Evolutionary conservation across 1,140 invertebrate genomes (phyloP), one percentile per base, ranked within the genome.

Genomic region (Dendrolimus punctatus): DNA sequence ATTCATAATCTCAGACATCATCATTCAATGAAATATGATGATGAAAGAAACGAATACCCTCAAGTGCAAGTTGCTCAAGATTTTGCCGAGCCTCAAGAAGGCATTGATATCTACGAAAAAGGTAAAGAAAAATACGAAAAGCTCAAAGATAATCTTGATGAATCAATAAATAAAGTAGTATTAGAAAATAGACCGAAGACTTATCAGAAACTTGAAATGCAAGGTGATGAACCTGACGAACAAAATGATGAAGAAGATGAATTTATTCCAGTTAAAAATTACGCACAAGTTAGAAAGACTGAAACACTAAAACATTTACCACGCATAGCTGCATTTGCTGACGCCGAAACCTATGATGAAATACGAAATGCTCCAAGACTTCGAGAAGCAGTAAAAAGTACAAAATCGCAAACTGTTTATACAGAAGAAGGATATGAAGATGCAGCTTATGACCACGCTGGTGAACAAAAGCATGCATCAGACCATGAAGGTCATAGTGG

Each of bases 351-450:
- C 4, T 83, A 86, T 3, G 91, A 92, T 54, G 91, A 92, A 66
- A 80, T 88, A 53, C 66, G 77, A 56, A 91, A 91, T 63, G 91
- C 91, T 5, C 88, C 89, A 0, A 80, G 92, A 57, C 79, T 94
- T 39, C 85, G 89, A 44, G 90, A 93, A 84, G 89, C 92, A 4
- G 88, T 94, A 0, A 91, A 90, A 47, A 91, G 92, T 62, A 89
- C 89, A n/a, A 94, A 93, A 81, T 88, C 90, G 4, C 92, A 93
- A 69, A 93, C 90, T 2, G 89, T 94, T 5, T 95, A 94, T 64
- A 91, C 91, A 5, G 93, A 95, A 80, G 92, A 95, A 86, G 93
- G 93, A 0, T 94, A 93, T 60, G 92, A 94, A 80, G 93, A 95
- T 76, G 88, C 90, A 0, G 92, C 90, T 5, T 95, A 95, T 64